Evolutionary conservation across 2,797 vertebrate species (phyloP), one percentile per base, ranked within the genome.

Genomic region (Notoglanidium macrostoma): DNA sequence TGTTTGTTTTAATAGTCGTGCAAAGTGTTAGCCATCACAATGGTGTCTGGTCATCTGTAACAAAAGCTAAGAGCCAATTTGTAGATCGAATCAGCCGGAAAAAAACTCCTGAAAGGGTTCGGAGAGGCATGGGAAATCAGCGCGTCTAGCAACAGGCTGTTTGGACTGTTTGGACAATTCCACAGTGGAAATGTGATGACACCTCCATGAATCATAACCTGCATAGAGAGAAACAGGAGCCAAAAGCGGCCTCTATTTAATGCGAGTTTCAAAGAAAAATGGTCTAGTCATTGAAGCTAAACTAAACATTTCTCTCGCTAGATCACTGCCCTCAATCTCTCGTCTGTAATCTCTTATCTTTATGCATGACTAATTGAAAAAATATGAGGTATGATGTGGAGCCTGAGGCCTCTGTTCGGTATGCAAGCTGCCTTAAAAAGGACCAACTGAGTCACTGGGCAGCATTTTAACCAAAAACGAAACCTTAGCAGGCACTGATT

Each of bases 351-450:
- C 68, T 85, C 73, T 46, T 65, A 11, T 78, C 29, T 77, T 80
- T 49, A 61, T 70, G 90, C 83, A 86, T 88, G 88, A 85, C 85
- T 88, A 83, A 90, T 83, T 73, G 54, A n/a, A 88, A 88, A 89
- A 88, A 87, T 89, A 87, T 85, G 82, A 88, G 88, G 11, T 29
- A 68, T 51, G 63, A 68, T 78, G 46, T 29, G 65, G 57, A 55
- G n/a, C 46, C 54, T 11, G 54, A 63, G 29, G 26, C 55, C 73
- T 63, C 44, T 3, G 40, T 44, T 73, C 59, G 65, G 40, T 67
- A 17, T 82, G 80, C 26, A 49, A 9, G 51, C 55, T 80, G 55
- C 32, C 32, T 26, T 23, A 26, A 59, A 80, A 80, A 40, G 19
- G 4, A 35, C 51, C 15, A 76, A 77, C 5, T 29, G 51, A 55